phyloP scores from a whole-genome alignment of 1,140 invertebrate species.

The Drosophila tropicalis region DNA sequence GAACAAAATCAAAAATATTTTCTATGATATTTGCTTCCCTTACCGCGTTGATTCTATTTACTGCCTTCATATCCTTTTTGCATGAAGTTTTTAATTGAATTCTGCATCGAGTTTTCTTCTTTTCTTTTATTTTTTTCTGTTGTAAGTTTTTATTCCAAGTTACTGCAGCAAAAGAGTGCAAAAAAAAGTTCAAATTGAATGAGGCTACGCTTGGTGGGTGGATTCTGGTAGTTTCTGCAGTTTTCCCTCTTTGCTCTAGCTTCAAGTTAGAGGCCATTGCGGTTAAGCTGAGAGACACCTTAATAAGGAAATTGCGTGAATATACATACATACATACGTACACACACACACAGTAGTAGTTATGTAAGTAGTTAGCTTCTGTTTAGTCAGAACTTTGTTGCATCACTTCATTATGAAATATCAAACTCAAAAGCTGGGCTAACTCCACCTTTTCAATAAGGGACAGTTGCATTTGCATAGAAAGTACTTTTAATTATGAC shows the following conservation, averaged over 20 bases:
- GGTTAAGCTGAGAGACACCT: conserved; percentile 12
- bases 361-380: not conserved
- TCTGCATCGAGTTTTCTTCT: conserved; percentile 39
- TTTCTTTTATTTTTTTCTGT: conserved; percentile 26
- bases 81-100: conserved; percentile 67
- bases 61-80: not conserved
- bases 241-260: not conserved
- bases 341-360: too few species aligned
- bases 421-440: conserved; percentile 9
- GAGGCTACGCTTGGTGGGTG: conserved; percentile 7
- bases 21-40: conserved; percentile 35
- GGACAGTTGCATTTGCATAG: conserved; percentile 21
- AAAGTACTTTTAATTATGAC: conserved; percentile 23
- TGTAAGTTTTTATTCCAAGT: conserved; percentile 54
- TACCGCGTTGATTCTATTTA: not conserved
- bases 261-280: conserved; percentile 20
- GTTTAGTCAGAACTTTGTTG: not conserved
- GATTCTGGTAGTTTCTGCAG: not conserved
- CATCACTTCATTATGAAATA: conserved; percentile 23
- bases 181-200: conserved; percentile 47
- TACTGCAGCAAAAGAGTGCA: conserved; percentile 45
- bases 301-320: conserved; percentile 49
- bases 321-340: conserved; percentile 4
- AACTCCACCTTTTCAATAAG: conserved; percentile 7
- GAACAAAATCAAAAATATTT: conserved; percentile 56